Evolutionary conservation across 2,113 vertebrate species (phyloP).

Genomic region (Grammomys dolichurus): DNA sequence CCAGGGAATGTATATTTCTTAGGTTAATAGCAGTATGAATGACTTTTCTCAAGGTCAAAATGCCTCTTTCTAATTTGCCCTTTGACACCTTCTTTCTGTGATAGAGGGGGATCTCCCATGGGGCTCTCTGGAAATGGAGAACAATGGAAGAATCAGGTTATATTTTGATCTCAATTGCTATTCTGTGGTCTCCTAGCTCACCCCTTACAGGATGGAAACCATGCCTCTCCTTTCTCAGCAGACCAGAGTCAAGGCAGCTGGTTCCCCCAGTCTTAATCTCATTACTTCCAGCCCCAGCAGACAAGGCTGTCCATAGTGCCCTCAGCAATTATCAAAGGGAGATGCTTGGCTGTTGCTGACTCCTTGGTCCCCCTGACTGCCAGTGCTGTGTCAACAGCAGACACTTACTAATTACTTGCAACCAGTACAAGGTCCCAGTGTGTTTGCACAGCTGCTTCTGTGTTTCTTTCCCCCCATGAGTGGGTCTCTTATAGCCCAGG

Average conservation of each 20-base stretch:
- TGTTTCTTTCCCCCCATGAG: background rate
- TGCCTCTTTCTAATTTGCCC: background rate
- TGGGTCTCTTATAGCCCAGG: background rate
- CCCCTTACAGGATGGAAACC: background rate
- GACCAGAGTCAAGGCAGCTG: background rate
- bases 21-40: background rate
- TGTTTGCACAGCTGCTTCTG: background rate
- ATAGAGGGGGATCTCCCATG: background rate
- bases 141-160: background rate
- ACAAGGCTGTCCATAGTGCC: background rate
- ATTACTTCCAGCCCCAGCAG: background rate
- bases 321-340: background rate
- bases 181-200: background rate
- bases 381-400: background rate
- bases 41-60: background rate
- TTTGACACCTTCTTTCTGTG: background rate
- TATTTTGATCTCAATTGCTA: background rate
- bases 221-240: background rate
- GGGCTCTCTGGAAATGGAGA: background rate
- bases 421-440: background rate
- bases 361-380: fast-evolving
- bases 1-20: background rate
- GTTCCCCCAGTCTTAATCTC: background rate
- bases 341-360: background rate
- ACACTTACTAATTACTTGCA: background rate